These are phyloP conservation scores for Thryonomys swinderianus DNA, from an alignment of 2,113 vertebrate species.

Conservation along the genomic window DNA sequence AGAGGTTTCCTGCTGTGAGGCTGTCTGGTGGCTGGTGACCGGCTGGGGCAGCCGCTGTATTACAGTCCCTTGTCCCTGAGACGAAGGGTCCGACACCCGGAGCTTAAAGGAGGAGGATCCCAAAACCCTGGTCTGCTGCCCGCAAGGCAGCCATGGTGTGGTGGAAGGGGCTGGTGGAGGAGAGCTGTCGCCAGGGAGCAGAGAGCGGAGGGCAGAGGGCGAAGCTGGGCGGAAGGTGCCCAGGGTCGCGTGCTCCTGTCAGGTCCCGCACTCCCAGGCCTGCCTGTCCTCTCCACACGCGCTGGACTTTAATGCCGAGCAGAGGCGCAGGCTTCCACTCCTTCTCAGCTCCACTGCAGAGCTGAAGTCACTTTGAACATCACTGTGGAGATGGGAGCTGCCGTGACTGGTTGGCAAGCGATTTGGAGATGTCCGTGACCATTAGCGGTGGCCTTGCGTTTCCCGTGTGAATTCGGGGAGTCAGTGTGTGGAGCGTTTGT, in stretches of 20 bases:
- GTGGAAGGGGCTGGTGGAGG: not conserved
- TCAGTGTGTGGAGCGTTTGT: not conserved
- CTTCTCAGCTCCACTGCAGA: not conserved
- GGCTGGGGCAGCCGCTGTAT: not conserved
- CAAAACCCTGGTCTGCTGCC: not conserved
- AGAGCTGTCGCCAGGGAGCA: not conserved
- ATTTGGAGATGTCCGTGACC: not conserved
- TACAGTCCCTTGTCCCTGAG: not conserved
- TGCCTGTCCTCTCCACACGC: not conserved
- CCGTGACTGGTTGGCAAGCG: not conserved
- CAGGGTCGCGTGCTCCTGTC: accelerated
- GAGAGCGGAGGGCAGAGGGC: too few species aligned
- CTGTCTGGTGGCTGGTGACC: not conserved
- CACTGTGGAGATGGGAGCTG: not conserved
- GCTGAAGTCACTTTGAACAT: not conserved
- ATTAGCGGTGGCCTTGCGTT: not conserved
- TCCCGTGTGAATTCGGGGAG: not conserved
- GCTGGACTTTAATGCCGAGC: not conserved
- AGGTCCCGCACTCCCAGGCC: not conserved
- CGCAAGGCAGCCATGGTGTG: not conserved
- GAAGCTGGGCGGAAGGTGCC: not conserved
- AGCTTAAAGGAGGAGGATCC: not conserved
- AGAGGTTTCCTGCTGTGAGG: not conserved
- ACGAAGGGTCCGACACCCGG: not conserved
- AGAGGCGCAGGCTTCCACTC: not conserved